Base-by-base conservation (phyloP, 2,797 vertebrate genomes). In the Sebastes cheni region DNA sequence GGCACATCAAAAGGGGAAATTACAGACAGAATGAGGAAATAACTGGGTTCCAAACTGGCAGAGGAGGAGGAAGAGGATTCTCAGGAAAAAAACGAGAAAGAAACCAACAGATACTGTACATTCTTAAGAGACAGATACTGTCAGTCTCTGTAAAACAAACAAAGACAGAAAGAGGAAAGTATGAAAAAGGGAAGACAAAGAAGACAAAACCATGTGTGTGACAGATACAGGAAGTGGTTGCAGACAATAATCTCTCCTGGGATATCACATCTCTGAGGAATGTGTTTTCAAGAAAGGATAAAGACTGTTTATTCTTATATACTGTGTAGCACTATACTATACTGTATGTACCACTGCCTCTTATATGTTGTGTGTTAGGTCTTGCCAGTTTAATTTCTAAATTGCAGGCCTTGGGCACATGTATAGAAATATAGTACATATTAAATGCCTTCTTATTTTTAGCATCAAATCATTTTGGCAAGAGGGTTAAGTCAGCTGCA, bases 11-110 rank as follows among this genome's bases (percentile, higher is more conserved):
- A 88, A 46, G 39, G 9, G 77, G 61, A 88, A 90, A 92, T 90
- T 85, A 86, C 50, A 84, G 80, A 42, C 27, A 72, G 50, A 79
- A 83, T 14, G 64, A 83, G 84, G 88, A 93, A 93, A 89, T 88
- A 34, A 79, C 8, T 27, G 25, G 39, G n/a, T 72, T 16, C 2
- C 36, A 36, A 70, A 59, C 34, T 11, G 18, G 27, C 62, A 8
- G 34, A 55, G 36, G 39, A 66, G 50, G 36, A 23, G 69, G 25
- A 52, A 56, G 50, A 30, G 60, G 80, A 69, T 75, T 86, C 52
- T 62, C 50, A 16, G 6, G 76, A 67, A 65, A 18, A 18, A 2
- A 61, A 8, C 3, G 6, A 39, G 20, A 30, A 39, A 30, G 13
- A n/a, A 0, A 4, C 34, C 34, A 36, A 36, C 18, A 71, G 8